These are phyloP conservation scores for Forbesichthys agassizii DNA, from an alignment of 2,113 vertebrate species.

Conservation along the genomic window DNA sequence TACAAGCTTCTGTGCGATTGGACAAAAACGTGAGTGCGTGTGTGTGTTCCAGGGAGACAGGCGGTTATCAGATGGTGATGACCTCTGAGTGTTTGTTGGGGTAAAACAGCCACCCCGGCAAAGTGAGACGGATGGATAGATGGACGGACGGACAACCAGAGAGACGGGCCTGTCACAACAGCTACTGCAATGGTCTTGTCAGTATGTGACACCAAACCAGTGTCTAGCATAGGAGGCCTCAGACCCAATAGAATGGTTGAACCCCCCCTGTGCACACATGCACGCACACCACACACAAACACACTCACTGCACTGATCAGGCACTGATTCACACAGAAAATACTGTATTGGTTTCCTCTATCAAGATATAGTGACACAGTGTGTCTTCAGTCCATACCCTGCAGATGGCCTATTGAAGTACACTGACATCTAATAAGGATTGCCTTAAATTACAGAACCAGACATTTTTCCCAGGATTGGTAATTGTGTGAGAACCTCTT, in stretches of 20 bases:
- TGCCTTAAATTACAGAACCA: not conserved
- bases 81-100: slow-evolving; percentile 81
- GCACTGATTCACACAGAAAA: slow-evolving; percentile 32
- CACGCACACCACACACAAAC: slow-evolving; percentile 25
- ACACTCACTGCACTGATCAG: slow-evolving; percentile 36
- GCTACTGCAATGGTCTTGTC: slow-evolving; percentile 67
- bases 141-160: slow-evolving; percentile 31
- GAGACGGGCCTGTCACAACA: slow-evolving; percentile 39
- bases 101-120: slow-evolving; percentile 75
- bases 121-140: slow-evolving; percentile 44
- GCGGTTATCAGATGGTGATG: slow-evolving; percentile 81
- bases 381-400: not conserved
- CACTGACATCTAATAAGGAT: not conserved
- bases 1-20: not conserved
- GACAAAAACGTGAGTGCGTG: not conserved
- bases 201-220: slow-evolving; percentile 82
- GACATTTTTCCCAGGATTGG: no score
- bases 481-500: no score
- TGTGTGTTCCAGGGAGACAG: slow-evolving; percentile 63
- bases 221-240: slow-evolving; percentile 56
- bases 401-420: not conserved
- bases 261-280: slow-evolving; percentile 7
- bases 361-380: not conserved
- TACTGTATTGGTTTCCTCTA: slow-evolving; percentile 10
- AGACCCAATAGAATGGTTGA: slow-evolving; percentile 14